Conservation (phyloP, 2,113 vertebrate genomes). For the Barbus barbus region DNA sequence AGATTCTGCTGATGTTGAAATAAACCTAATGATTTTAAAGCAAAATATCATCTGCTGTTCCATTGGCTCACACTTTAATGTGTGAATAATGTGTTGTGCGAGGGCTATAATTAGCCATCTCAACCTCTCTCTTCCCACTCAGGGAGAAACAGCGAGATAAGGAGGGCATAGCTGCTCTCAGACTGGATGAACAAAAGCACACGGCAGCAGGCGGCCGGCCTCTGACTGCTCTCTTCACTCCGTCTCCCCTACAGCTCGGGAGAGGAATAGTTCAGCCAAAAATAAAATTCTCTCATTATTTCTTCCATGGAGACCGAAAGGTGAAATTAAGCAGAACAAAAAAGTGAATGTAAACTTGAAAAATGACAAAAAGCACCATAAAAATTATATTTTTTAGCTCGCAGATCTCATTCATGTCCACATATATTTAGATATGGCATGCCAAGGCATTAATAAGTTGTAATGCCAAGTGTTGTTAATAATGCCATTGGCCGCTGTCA, state of each 20-base stretch:
- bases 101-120: conserved; percentile 52
- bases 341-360: background rate
- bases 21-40: conserved; percentile 26
- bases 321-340: background rate
- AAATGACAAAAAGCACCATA: too few relatives aligned
- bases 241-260: background rate
- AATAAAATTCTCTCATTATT: background rate
- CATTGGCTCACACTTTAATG: conserved; percentile 19
- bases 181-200: background rate
- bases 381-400: too few relatives aligned
- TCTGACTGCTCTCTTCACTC: conserved; percentile 1
- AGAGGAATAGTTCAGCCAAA: conserved; percentile 12
- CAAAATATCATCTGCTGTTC: conserved; percentile 29
- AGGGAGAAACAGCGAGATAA: conserved; percentile 24
- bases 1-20: conserved; percentile 30
- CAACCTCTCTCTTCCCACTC: conserved; percentile 23
- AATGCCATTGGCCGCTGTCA: too few relatives aligned
- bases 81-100: conserved; percentile 39
- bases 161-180: background rate
- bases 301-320: background rate
- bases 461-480: too few relatives aligned
- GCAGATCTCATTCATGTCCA: too few relatives aligned
- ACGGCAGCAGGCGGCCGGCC: too few relatives aligned
- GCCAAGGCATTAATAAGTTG: too few relatives aligned
- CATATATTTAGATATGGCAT: too few relatives aligned